phyloP scores from a whole-genome alignment of 2,113 vertebrate species.

The Tiliqua scincoides region DNA sequence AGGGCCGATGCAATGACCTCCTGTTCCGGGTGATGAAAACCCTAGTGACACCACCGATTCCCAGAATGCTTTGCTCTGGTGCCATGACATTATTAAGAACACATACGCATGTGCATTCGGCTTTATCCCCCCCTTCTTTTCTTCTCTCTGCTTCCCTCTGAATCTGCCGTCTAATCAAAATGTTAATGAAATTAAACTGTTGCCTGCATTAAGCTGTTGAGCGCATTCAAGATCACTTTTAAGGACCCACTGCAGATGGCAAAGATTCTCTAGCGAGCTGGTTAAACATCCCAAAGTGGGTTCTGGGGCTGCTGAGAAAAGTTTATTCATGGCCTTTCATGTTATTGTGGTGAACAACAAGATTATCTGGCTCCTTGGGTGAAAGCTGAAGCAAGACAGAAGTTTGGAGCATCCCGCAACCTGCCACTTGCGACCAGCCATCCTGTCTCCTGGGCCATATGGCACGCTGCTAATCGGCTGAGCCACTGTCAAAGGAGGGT shows the following conservation, averaged over 20 bases:
- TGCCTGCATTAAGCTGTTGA: background rate
- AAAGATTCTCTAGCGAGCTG: background rate
- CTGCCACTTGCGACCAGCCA: background rate
- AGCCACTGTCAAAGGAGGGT: background rate
- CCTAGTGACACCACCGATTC: too few species aligned
- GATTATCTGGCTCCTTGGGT: background rate
- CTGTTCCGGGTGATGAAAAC: too few species aligned
- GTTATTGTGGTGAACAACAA: background rate
- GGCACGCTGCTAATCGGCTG: slow-evolving; percentile 16
- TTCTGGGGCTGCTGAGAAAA: background rate
- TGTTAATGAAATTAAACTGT: slow-evolving; percentile 21
- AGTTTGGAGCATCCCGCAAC: background rate
- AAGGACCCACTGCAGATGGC: slow-evolving; percentile 4
- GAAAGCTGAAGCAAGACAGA: background rate
- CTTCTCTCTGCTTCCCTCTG: background rate
- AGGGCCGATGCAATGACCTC: too few species aligned
- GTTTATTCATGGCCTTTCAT: slow-evolving; percentile 15
- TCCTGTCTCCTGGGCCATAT: slow-evolving; percentile 22
- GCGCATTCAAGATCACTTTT: background rate
- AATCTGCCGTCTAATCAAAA: slow-evolving; percentile 7
- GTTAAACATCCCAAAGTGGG: background rate
- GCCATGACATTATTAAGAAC: background rate
- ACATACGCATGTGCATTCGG: too few species aligned
- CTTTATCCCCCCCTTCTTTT: background rate
- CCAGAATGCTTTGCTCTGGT: background rate